phyloP scores from a whole-genome alignment of 1,140 invertebrate genomes.

The Philotrypesis tridentata region DNA sequence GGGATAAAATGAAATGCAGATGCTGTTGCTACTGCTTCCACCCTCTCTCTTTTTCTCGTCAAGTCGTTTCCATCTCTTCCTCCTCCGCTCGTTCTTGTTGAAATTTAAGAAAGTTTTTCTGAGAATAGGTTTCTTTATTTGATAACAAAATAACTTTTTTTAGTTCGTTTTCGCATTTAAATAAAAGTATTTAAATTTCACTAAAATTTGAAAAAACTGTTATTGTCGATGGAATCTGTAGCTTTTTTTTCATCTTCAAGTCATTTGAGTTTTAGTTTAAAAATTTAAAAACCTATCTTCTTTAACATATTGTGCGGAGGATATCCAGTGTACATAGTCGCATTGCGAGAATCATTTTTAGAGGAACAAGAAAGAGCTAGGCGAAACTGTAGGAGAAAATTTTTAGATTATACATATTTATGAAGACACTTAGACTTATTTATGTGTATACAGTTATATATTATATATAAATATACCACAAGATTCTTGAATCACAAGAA shows the following conservation, averaged over 20 bases:
- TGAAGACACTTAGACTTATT: constrained; percentile 38
- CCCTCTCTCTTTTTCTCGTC: constrained; percentile 3
- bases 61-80: neutral
- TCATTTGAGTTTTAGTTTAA: neutral
- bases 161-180: neutral
- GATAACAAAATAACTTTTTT: neutral
- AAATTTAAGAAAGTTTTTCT: neutral
- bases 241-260: neutral
- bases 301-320: constrained; percentile 14
- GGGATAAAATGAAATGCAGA: neutral
- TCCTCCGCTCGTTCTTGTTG: constrained; percentile 19
- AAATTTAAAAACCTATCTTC: neutral
- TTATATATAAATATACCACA: constrained; percentile 46
- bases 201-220: neutral
- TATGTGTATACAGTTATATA: constrained; percentile 50
- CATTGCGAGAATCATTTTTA: constrained; percentile 30
- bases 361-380: constrained; percentile 29
- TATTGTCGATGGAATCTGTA: neutral
- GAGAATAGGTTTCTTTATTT: neutral
- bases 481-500: neutral
- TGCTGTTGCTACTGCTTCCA: neutral
- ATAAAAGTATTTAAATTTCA: neutral
- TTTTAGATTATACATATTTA: constrained; percentile 47
- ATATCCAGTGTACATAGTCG: constrained; percentile 44
- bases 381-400: constrained; percentile 40